Percentiles rank a stretch among this genome's conserved stretches.
These are phyloP conservation scores for Diarsia rubi DNA, from an alignment of 2,888 invertebrate genomes.

Conservation along the genomic window DNA sequence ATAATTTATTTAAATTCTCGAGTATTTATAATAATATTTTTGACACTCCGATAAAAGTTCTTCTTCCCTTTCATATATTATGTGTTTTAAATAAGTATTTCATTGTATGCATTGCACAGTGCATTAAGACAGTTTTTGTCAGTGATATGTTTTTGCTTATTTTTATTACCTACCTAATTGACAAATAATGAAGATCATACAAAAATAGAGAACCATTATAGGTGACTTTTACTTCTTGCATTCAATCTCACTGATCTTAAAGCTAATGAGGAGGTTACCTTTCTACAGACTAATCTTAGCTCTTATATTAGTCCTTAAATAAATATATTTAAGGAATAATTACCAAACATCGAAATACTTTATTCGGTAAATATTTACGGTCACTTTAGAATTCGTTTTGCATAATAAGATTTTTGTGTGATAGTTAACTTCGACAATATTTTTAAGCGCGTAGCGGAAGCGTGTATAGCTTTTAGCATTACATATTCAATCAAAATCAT, in stretches of 20 bases:
- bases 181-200: constrained; percentile 72
- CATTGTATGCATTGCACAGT: constrained; percentile 13
- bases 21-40: background rate
- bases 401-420: background rate
- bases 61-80: background rate
- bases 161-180: constrained; percentile 75
- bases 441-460: constrained; percentile 49
- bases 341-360: constrained; percentile 2
- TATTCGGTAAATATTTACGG: background rate
- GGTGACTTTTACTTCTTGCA: constrained; percentile 50
- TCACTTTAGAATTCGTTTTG: constrained; percentile 18
- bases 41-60: background rate
- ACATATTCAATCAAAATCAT: background rate
- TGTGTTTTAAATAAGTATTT: constrained; percentile 1
- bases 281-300: background rate
- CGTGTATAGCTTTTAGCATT: constrained; percentile 35
- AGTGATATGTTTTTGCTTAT: constrained; percentile 78
- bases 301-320: background rate
- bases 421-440: constrained; percentile 10
- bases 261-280: constrained; percentile 10
- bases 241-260: constrained; percentile 26
- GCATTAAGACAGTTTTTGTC: constrained; percentile 27
- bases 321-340: constrained; percentile 13
- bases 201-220: constrained; percentile 75
- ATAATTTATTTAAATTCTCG: background rate